Evolutionary conservation across 2,888 invertebrate genomes (phyloP), one percentile per base, ranked within the genome.

Genomic region (Brachylomia viminalis): DNA sequence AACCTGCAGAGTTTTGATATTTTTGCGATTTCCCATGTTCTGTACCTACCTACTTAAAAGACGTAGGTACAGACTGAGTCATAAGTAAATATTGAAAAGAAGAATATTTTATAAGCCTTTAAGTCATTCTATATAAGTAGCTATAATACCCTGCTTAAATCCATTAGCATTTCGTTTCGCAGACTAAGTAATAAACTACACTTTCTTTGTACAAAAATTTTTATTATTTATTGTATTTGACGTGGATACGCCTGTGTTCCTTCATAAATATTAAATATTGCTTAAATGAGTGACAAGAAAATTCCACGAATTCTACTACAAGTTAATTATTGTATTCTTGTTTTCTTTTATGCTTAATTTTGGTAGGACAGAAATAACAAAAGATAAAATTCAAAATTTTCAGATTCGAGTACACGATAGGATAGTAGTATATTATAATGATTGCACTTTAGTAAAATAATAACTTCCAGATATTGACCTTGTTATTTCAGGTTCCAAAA

Each of bases 231-330:
- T 72, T 64, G 64, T 67, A 67, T 75, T 73, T 75, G 76, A 81
- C 69, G 54, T 72, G 47, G 61, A 75, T 59, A 75, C 42, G 67
- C 17, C 70, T 52, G 33, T 27, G 38, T 80, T 67, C 11, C 20
- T 52, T 72, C 67, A 75, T 85, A 73, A 81, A 85, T 85, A 82
- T 81, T 72, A 64, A 74, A 83, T 68, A 69, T 68, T 68, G 15
- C 62, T 17, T 38, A 65, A 56, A 62, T 70, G 72, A 81, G 76
- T 72, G 85, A 72, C 68, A 72, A 59, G 72, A 33, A 72, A 72
- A 80, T 83, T 52, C 74, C 47, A 58, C 27, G 66, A 38, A 47
- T 58, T 69, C 62, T 47, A 61, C n/a, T 27, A 27, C 11, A 30
- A 61, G 38, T 38, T 38, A 38, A 8, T 33, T 69, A 54, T 45